Evolutionary conservation across 2,113 vertebrate species (phyloP).

Genomic region (Poeciliopsis occidentalis): DNA sequence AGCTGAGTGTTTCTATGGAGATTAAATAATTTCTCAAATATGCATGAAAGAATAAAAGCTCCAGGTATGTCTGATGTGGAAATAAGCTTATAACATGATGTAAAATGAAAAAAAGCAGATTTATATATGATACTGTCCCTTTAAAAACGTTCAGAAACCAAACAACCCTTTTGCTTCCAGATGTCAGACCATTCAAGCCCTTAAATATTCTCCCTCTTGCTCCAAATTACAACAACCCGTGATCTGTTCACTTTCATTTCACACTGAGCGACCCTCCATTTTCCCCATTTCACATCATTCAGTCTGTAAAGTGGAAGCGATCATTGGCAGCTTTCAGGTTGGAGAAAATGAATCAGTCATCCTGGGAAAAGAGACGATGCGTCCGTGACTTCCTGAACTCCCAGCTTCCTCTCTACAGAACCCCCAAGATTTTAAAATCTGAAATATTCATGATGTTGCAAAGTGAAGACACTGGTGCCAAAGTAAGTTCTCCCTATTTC

Average conservation of each 20-base stretch:
- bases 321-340: slow-evolving; percentile 26
- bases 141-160: too few relatives aligned
- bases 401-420: slow-evolving; percentile 6
- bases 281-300: slow-evolving; percentile 1
- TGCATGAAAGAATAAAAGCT: too few relatives aligned
- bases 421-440: slow-evolving; percentile 41
- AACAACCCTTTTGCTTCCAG: background rate
- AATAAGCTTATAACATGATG: too few relatives aligned
- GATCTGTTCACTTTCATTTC: slow-evolving; percentile 23
- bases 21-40: too few relatives aligned
- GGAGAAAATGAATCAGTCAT: slow-evolving; percentile 39
- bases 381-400: background rate
- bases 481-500: background rate
- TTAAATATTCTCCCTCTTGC: background rate
- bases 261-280: background rate
- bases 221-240: slow-evolving; percentile 33
- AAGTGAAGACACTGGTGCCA: slow-evolving; percentile 26
- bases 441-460: slow-evolving; percentile 61
- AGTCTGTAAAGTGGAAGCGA: background rate
- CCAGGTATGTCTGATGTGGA: too few relatives aligned
- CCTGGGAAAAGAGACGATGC: slow-evolving; percentile 29
- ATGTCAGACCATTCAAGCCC: slow-evolving; percentile 18
- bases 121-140: too few relatives aligned
- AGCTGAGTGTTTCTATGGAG: too few relatives aligned
- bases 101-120: too few relatives aligned